Evolutionary conservation across 2,113 vertebrate species (phyloP).

Genomic region (Xerus inauris): DNA sequence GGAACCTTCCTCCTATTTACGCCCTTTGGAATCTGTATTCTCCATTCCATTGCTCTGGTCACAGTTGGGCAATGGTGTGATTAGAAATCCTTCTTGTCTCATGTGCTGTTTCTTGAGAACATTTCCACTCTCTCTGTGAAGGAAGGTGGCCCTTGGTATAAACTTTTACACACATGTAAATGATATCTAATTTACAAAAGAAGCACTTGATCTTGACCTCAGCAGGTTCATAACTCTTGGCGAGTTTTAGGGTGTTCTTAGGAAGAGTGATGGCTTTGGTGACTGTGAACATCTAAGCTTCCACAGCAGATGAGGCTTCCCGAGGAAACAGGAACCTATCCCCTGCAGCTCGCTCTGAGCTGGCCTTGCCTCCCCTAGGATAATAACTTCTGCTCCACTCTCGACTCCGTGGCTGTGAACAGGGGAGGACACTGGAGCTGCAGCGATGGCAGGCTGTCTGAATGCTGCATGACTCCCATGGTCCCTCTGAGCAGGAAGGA

Average conservation of each 20-base stretch:
- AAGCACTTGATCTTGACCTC: background rate
- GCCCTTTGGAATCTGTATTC: background rate
- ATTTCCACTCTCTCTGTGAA: background rate
- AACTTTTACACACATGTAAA: background rate
- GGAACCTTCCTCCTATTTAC: background rate
- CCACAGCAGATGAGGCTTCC: background rate
- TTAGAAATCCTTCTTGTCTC: background rate
- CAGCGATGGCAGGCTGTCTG: background rate
- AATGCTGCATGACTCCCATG: background rate
- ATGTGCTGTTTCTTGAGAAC: background rate
- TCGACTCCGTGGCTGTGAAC: background rate
- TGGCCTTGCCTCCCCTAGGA: background rate
- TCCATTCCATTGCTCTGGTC: too few relatives aligned
- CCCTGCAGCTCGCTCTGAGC: background rate
- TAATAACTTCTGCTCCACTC: background rate
- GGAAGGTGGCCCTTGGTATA: background rate
- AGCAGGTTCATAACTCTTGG: background rate
- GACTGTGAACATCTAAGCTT: background rate
- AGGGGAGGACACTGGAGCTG: background rate
- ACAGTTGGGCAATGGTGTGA: background rate
- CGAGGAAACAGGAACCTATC: background rate
- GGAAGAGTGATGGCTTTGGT: background rate
- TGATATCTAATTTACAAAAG: background rate
- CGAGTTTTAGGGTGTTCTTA: background rate
- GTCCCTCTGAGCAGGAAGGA: background rate